Conservation (phyloP, 2,797 vertebrate genomes). For the Thunnus albacares region DNA sequence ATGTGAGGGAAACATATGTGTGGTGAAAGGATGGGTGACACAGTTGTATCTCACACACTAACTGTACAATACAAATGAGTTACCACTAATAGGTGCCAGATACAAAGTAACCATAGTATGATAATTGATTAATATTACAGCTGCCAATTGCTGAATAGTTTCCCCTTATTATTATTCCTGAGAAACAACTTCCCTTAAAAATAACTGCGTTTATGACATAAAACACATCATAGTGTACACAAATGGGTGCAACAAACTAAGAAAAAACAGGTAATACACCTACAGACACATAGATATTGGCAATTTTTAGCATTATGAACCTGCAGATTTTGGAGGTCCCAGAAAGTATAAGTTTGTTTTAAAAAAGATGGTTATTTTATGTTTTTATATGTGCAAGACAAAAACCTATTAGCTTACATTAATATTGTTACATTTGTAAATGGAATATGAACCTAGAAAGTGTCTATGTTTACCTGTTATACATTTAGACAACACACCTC, state of each 20-base stretch:
- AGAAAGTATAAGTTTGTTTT: not conserved
- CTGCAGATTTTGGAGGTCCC: not conserved
- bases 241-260: not conserved
- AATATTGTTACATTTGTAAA: not conserved
- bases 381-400: not conserved
- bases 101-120: conserved; percentile 10
- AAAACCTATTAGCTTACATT: not conserved
- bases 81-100: conserved; percentile 59
- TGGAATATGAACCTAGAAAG: not conserved
- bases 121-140: conserved; percentile 25
- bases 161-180: not conserved
- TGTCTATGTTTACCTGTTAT: not conserved
- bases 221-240: not conserved
- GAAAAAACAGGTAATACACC: not conserved
- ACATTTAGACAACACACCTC: conserved; percentile 33
- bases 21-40: conserved; percentile 55
- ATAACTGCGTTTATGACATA: not conserved
- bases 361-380: not conserved
- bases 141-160: not conserved
- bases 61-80: conserved; percentile 57
- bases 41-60: conserved; percentile 47
- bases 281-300: not conserved
- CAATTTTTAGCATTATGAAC: not conserved
- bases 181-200: not conserved
- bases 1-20: conserved; percentile 47